These are phyloP conservation scores for Cyclargus thomasi DNA, from an alignment of 1,140 invertebrate species.

Conservation along the genomic window DNA sequence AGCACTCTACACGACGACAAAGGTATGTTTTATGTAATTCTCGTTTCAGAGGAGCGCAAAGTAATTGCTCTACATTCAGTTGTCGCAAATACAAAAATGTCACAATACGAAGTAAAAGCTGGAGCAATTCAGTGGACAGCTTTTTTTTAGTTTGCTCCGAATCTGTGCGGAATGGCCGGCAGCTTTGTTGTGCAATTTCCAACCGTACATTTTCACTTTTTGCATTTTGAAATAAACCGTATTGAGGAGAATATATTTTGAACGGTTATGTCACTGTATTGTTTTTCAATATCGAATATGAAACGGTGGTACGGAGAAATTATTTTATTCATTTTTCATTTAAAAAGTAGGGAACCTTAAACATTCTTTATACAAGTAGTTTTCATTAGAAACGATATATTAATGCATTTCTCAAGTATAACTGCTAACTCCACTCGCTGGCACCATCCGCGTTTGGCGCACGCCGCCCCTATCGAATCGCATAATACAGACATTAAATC, in stretches of 20 bases:
- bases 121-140: background rate
- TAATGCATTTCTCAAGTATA: too few species aligned
- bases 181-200: background rate
- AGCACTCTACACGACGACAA: background rate
- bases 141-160: background rate
- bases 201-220: background rate
- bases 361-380: too few species aligned
- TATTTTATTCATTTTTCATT: too few species aligned
- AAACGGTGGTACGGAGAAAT: too few species aligned
- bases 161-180: background rate
- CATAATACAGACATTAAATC: conserved; percentile 14
- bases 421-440: too few species aligned
- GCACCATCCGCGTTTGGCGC: too few species aligned
- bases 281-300: too few species aligned
- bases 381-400: too few species aligned
- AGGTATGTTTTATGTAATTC: background rate
- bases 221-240: background rate
- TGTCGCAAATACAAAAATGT: background rate
- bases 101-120: background rate
- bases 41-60: background rate
- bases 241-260: too few species aligned
- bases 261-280: too few species aligned
- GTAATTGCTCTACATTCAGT: background rate
- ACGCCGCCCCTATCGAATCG: background rate
- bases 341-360: too few species aligned